A percentile compares a stretch with the other conserved stretches of the same genome.
Evolutionary conservation across 2,113 vertebrate genomes (phyloP).

Genomic region (Grammomys surdaster): DNA sequence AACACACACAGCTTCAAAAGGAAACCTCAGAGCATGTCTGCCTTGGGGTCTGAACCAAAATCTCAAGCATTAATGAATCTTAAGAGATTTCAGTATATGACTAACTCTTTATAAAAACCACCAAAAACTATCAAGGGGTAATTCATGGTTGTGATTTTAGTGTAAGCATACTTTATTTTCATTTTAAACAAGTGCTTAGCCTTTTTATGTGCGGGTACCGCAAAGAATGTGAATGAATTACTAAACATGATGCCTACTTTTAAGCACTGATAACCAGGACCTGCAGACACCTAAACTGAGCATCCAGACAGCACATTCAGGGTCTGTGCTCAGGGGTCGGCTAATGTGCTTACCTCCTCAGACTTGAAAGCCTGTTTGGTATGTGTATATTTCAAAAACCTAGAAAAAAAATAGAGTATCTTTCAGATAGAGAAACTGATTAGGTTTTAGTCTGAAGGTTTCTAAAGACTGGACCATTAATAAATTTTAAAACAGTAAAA

Average conservation of each 20-base stretch:
- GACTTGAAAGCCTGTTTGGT: slow-evolving; percentile 98
- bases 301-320: neutral
- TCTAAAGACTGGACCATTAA: slow-evolving; percentile 44
- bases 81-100: neutral
- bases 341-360: slow-evolving; percentile 92
- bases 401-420: slow-evolving; percentile 82
- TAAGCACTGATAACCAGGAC: neutral
- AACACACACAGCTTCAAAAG: slow-evolving; percentile 39
- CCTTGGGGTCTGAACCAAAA: neutral
- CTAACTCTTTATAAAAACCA: slow-evolving; percentile 30
- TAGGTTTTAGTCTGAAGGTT: slow-evolving; percentile 11
- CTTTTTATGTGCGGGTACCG: neutral
- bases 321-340: neutral
- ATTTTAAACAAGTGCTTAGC: slow-evolving; percentile 3
- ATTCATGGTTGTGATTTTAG: slow-evolving; percentile 51
- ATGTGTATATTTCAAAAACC: slow-evolving; percentile 98
- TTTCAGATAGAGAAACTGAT: slow-evolving; percentile 38
- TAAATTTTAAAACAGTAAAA: slow-evolving; percentile 14
- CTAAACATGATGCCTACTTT: neutral
- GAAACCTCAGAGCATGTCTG: neutral
- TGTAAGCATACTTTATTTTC: slow-evolving; percentile 24
- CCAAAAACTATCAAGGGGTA: neutral
- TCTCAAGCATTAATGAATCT: neutral
- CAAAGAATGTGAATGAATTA: neutral
- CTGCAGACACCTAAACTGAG: neutral